Conservation (phyloP, 2,797 vertebrate species). For the Catostomus latipinnis region DNA sequence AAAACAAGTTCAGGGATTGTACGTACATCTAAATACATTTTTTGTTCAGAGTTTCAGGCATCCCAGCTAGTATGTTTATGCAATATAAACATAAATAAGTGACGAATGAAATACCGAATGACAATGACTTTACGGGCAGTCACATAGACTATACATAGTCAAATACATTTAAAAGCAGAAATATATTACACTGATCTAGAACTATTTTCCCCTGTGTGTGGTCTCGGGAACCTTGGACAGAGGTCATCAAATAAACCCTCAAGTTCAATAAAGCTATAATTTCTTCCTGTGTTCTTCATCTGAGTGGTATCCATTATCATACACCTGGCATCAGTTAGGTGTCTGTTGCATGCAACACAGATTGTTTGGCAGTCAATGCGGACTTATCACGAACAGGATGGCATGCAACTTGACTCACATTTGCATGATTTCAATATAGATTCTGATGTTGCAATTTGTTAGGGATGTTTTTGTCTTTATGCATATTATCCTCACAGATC, state of each 20-base stretch:
- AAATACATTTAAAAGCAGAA: constrained; percentile 22
- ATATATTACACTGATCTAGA: not conserved
- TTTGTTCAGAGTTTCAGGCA: constrained; percentile 31
- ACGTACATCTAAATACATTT: constrained; percentile 51
- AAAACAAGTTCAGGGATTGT: constrained; percentile 33
- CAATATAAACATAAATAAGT: constrained; percentile 16
- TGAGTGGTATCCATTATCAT: constrained; percentile 18
- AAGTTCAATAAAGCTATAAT: constrained; percentile 21
- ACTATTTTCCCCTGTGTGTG: constrained; percentile 30
- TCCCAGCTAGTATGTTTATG: constrained; percentile 42
- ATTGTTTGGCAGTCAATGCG: not conserved
- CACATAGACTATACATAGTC: not conserved
- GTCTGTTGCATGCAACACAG: constrained; percentile 19
- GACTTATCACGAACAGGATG: not conserved
- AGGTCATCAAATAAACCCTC: constrained; percentile 13
- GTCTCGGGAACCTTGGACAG: constrained; percentile 10
- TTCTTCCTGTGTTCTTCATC: constrained; percentile 34
- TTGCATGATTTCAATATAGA: constrained; percentile 4
- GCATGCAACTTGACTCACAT: not conserved
- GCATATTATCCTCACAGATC: not conserved
- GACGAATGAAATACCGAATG: constrained; percentile 8
- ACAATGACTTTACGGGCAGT: not conserved
- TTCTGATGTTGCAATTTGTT: not conserved
- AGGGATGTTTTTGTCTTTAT: not conserved
- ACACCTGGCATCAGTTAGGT: constrained; percentile 45